These are phyloP conservation scores for Genyomyrus donnyi DNA, from an alignment of 2,113 vertebrate genomes.

Conservation along the genomic window DNA sequence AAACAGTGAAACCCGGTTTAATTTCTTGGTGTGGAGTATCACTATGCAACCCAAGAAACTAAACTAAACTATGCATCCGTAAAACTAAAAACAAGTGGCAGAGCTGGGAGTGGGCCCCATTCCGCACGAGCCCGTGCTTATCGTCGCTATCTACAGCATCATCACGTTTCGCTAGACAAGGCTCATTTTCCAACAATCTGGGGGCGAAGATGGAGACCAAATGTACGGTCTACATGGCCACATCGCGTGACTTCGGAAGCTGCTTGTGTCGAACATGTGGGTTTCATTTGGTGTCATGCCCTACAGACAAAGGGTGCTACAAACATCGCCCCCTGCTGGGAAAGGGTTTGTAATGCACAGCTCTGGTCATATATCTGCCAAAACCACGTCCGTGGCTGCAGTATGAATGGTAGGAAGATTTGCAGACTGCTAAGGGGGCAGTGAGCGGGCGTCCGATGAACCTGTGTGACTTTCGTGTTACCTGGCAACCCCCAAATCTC, in stretches of 20 bases:
- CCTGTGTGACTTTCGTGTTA: not conserved
- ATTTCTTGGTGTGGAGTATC: conserved; percentile 34
- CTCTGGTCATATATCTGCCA: not conserved
- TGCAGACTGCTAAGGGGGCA: not conserved
- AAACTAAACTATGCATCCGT: conserved; percentile 32
- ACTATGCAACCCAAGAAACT: conserved; percentile 46
- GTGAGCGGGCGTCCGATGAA: not conserved
- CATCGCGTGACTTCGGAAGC: conserved; percentile 60
- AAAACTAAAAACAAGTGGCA: conserved; percentile 54
- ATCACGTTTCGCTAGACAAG: conserved; percentile 34
- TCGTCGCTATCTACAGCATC: conserved; percentile 47
- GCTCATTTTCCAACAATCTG: conserved; percentile 28
- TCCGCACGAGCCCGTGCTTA: conserved; percentile 37
- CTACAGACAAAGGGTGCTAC: conserved; percentile 52
- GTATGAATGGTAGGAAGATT: not conserved
- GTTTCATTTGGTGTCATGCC: conserved; percentile 60
- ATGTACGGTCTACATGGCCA: conserved; percentile 52
- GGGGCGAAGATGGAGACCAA: conserved; percentile 54
- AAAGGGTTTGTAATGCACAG: not conserved
- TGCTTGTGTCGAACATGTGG: conserved; percentile 60
- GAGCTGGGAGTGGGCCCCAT: conserved; percentile 38
- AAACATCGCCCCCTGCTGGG: conserved; percentile 47
- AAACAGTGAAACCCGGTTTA: conserved; percentile 47
- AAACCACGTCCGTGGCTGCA: not conserved
- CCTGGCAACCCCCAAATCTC: not conserved